Evolutionary conservation across 1,140 invertebrate genomes (phyloP).

Genomic region (Trachelipus rathkii): DNA sequence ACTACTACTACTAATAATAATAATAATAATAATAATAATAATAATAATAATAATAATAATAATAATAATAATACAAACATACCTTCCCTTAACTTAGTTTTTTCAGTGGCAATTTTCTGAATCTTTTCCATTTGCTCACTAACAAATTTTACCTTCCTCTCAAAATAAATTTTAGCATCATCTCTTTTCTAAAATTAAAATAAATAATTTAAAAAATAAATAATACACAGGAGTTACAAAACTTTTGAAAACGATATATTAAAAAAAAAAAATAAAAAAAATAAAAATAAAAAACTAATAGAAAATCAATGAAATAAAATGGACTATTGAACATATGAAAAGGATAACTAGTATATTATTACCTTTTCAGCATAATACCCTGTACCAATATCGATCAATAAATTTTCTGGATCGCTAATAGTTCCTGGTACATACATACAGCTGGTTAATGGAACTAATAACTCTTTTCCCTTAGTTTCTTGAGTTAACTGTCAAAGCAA

Average conservation of each 20-base stretch:
- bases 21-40: too few relatives aligned
- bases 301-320: too few relatives aligned
- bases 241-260: too few relatives aligned
- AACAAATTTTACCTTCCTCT: constrained; percentile 82
- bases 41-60: too few relatives aligned
- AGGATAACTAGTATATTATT: neutral
- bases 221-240: too few relatives aligned
- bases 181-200: constrained; percentile 55
- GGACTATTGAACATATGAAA: neutral
- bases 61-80: constrained; percentile 40
- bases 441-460: constrained; percentile 84
- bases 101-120: constrained; percentile 76
- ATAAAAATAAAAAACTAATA: too few relatives aligned
- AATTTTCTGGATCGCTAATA: constrained; percentile 72
- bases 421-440: constrained; percentile 92
- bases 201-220: too few relatives aligned
- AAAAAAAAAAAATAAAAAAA: too few relatives aligned
- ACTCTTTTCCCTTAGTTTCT: constrained; percentile 68
- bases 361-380: constrained; percentile 88
- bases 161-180: constrained; percentile 85
- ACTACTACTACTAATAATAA: too few relatives aligned
- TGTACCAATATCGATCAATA: constrained; percentile 89
- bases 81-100: constrained; percentile 75
- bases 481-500: constrained; percentile 62
- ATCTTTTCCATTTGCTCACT: constrained; percentile 92